Conservation (phyloP, 64 coral and sea anemone genomes). For the Montipora foliosa region DNA sequence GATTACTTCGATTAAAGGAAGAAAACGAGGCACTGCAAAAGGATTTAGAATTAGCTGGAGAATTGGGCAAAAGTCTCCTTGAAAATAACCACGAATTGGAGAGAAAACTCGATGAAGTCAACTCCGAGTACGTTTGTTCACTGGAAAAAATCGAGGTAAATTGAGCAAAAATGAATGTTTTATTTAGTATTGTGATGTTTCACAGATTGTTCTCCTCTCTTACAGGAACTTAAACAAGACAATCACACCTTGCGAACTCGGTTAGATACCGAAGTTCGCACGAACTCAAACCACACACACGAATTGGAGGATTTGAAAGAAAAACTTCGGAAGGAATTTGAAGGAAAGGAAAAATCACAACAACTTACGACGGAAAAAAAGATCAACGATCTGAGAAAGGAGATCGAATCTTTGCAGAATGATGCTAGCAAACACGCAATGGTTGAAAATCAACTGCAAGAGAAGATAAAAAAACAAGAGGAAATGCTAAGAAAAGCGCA, state of each 20-base stretch:
- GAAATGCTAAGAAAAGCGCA: conserved; percentile 81
- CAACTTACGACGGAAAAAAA: conserved; percentile 78
- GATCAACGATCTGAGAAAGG: conserved; percentile 85
- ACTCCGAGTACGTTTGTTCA: conserved; percentile 44
- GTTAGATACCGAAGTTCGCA: conserved; percentile 69
- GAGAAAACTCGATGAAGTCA: conserved; percentile 84
- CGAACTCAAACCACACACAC: conserved; percentile 59
- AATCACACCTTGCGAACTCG: conserved; percentile 75
- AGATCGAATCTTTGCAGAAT: conserved; percentile 89
- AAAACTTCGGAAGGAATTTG: conserved; percentile 81
- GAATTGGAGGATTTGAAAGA: conserved; percentile 93
- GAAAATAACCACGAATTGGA: conserved; percentile 94
- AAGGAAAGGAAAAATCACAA: conserved; percentile 62
- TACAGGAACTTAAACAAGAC: conserved; percentile 88
- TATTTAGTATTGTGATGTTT: not conserved
- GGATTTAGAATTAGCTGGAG: conserved; percentile 83
- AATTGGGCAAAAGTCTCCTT: conserved; percentile 88
- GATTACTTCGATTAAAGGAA: conserved; percentile 43
- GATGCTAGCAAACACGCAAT: conserved; percentile 82
- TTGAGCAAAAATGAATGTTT: not conserved
- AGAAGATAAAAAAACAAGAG: conserved; percentile 93
- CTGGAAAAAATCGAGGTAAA: conserved; percentile 78
- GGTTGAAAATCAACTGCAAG: conserved; percentile 83
- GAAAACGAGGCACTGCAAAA: conserved; percentile 64
- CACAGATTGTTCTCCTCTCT: not conserved